Evolutionary conservation across 2,797 vertebrate species (phyloP), one percentile per base, ranked within the genome.

Genomic region (Pogonophryne albipinna): DNA sequence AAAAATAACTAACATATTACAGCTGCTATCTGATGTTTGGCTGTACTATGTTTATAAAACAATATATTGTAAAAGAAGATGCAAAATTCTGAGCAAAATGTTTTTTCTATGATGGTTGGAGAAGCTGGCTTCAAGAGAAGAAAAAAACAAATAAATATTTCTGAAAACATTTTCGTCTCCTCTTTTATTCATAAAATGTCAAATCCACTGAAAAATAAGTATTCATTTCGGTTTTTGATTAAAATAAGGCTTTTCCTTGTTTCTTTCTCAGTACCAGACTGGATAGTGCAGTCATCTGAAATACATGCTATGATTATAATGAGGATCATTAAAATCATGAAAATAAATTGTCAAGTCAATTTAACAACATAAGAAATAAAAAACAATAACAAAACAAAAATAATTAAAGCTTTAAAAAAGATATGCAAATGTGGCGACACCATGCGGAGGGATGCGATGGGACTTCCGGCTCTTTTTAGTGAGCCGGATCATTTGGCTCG

Each of bases 101-200:
- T 69, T 74, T 81, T 78, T 89, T 79, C 58, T 87, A 85, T 79
- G 66, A 84, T 12, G 31, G 68, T 72, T 86, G 58, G 89, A 87
- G 87, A 94, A 93, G 83, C 91, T 91, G 91, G 85, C 90, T 93
- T 94, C 86, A 88, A 84, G 76, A 86, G 61, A 85, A 87, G 88
- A 86, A 78, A 85, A 78, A 78, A 85, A 76, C n/a, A 1, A 91
- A 88, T 90, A 87, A 86, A 90, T 46, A 66, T 76, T 65, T 77
- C 11, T 67, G 58, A 73, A 80, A 83, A 71, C n/a, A 9, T 1
- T 19, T 60, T 63, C 34, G 47, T 71, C n/a, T 59, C 42, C 19
- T 59, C 2, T 79, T 66, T 55, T 71, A 17, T 51, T 80, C 57
- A 6, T 59, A 11, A 42, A n/a, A 4, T 0, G 7, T 15, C 6